Evolutionary conservation across 2,113 vertebrate genomes (phyloP).

Genomic region (Thomomys bottae): DNA sequence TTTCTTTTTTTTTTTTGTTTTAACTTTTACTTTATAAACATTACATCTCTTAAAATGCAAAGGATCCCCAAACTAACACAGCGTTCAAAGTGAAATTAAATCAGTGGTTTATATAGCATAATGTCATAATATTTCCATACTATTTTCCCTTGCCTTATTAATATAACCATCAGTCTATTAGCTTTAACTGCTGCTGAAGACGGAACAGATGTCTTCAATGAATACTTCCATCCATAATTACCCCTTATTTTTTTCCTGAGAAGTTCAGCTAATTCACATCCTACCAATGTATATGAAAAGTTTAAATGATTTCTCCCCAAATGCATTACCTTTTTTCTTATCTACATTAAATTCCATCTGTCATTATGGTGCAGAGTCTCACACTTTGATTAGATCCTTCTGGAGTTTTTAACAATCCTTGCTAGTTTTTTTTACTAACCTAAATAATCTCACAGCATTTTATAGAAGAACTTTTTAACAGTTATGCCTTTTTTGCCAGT

Average conservation of each 20-base stretch:
- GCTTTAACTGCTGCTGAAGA: conserved; percentile 78
- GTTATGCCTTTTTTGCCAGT: conserved; percentile 74
- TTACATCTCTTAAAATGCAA: conserved; percentile 56
- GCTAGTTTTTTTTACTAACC: conserved; percentile 76
- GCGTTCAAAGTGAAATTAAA: conserved; percentile 73
- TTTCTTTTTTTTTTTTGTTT: background rate
- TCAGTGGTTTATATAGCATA: conserved; percentile 75
- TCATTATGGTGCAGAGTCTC: conserved; percentile 78
- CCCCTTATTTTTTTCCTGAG: conserved; percentile 73
- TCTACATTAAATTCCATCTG: conserved; percentile 83
- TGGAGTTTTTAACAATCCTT: conserved; percentile 77
- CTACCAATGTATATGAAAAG: conserved; percentile 79
- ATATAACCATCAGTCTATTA: conserved; percentile 81
- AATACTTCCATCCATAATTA: conserved; percentile 81
- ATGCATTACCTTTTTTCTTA: conserved; percentile 82
- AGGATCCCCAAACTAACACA: conserved; percentile 56
- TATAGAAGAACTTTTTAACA: conserved; percentile 78
- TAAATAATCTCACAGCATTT: conserved; percentile 76
- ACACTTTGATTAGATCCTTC: conserved; percentile 80
- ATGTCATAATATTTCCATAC: conserved; percentile 82
- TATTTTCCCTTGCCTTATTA: conserved; percentile 81
- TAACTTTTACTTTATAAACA: conserved; percentile 67
- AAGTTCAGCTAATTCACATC: conserved; percentile 80
- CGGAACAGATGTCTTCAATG: conserved; percentile 81
- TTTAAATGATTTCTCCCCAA: conserved; percentile 81